Conservation (phyloP, 2,888 invertebrate species). For the Cephonodes hylas region DNA sequence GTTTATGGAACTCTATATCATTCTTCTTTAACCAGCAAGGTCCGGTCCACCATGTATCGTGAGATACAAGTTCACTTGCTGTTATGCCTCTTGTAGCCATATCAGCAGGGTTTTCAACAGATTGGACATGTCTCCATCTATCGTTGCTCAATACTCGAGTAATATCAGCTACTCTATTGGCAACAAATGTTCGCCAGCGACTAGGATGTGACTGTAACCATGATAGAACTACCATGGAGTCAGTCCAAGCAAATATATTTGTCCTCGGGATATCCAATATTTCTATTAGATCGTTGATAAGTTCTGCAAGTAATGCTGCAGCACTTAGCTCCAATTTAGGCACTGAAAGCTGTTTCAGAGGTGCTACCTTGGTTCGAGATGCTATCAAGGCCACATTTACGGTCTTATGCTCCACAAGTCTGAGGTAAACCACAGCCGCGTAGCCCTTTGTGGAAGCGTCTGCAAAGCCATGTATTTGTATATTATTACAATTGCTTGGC, state of each 20-base stretch:
- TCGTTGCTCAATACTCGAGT: neutral
- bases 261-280: constrained; percentile 14
- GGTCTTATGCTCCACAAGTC: constrained; percentile 16
- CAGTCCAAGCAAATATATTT: constrained; percentile 19
- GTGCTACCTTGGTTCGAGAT: constrained; percentile 26
- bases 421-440: constrained; percentile 23
- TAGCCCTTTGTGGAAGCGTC: constrained; percentile 26
- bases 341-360: constrained; percentile 27
- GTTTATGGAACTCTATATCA: neutral
- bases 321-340: constrained; percentile 29
- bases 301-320: constrained; percentile 21
- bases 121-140: constrained; percentile 19
- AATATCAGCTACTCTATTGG: constrained; percentile 20
- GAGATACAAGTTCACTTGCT: neutral
- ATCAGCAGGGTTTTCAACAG: constrained; percentile 23
- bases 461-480: constrained; percentile 26
- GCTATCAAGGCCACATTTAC: constrained; percentile 18
- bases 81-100: constrained; percentile 20
- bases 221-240: constrained; percentile 22
- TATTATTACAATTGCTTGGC: neutral
- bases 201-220: constrained; percentile 21
- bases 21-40: constrained; percentile 10
- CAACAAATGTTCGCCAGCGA: constrained; percentile 21
- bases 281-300: constrained; percentile 17
- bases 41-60: constrained; percentile 15